Percentiles rank a stretch among this genome's conserved stretches.
Evolutionary conservation across 2,113 vertebrate species (phyloP).

Genomic region (Procavia capensis): DNA sequence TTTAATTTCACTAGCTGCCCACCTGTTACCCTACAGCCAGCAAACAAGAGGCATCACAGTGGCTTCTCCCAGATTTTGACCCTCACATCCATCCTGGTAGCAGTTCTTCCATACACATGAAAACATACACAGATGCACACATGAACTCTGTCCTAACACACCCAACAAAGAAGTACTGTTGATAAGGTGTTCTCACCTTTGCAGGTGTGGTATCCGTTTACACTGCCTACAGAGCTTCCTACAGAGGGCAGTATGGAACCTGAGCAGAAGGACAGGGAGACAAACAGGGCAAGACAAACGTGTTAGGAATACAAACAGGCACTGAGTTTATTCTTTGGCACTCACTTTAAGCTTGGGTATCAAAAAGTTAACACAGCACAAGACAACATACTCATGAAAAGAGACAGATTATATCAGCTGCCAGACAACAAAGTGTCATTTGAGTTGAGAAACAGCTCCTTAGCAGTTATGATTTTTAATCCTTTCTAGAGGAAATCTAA

Average conservation of each 20-base stretch:
- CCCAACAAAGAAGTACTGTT: conserved; percentile 7
- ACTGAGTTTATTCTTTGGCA: conserved; percentile 67
- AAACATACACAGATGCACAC: background rate
- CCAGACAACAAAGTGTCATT: conserved; percentile 46
- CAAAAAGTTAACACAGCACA: conserved; percentile 76
- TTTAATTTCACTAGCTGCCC: conserved; percentile 3
- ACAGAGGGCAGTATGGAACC: conserved; percentile 86
- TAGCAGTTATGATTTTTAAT: background rate
- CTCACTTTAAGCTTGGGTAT: conserved; percentile 61
- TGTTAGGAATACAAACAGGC: conserved; percentile 79
- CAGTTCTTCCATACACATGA: background rate
- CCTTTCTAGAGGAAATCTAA: background rate
- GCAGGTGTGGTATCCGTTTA: conserved; percentile 99
- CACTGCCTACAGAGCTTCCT: conserved; percentile 90
- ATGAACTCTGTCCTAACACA: conserved; percentile 35
- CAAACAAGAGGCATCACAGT: background rate
- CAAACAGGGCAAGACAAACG: conserved; percentile 85
- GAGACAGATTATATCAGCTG: conserved; percentile 69
- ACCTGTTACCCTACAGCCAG: background rate
- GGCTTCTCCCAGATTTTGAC: background rate
- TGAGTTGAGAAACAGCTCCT: background rate
- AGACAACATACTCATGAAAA: conserved; percentile 73
- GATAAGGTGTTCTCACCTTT: conserved; percentile 94
- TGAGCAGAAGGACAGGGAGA: conserved; percentile 85
- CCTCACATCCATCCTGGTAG: conserved; percentile 44